Base-by-base conservation (phyloP, 2,113 vertebrate genomes). In the Cochlearius cochlearius region DNA sequence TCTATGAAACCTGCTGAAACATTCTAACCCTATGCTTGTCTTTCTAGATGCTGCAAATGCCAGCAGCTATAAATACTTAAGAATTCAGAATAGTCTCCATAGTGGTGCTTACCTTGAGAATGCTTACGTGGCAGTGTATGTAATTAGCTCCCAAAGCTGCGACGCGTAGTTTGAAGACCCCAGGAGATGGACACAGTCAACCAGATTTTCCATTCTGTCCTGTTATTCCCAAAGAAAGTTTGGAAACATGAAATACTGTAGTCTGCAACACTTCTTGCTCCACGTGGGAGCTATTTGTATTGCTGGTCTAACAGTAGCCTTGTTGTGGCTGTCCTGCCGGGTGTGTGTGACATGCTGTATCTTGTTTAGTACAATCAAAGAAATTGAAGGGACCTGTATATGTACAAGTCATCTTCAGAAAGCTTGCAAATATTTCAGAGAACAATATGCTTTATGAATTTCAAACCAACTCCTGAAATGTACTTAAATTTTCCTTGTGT, bases 301-400 rank as follows among this genome's bases (percentile, higher is more conserved):
- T 59, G 55, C 45, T 79, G n/a, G 18, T 30, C 39, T 50, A 10
- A 38, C 0, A 7, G 15, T 10, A 49, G 82, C 36, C 76, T 38
- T 38, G 62, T 50, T 41, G 62, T 56, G 75, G 23, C 53, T n/a
- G 50, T 68, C 45, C 26, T 29, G 38, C 55, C 10, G 66, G 9
- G 53, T 34, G 41, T 11, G 26, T 34, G 2, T 15, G 19, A 8
- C n/a, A 18, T 0, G 7, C 52, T 41, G 0, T 7, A 4, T 52
- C 71, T 73, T 39, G 49, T 19, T 55, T 29, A 62, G 55, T 52
- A 29, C 16, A n/a, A 1, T 29, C 21, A 27, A 22, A 78, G 32
- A 62, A 12, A 16, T 15, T 23, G n/a, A 58, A 69, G 55, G 55
- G 82, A 22, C 66, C 43, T 30, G 15, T 39, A 2, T 19, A 14